A percentile compares a stretch with the other conserved stretches of the same genome.
Conservation (phyloP, 2,797 vertebrate species). For the Meriones psammophilus region DNA sequence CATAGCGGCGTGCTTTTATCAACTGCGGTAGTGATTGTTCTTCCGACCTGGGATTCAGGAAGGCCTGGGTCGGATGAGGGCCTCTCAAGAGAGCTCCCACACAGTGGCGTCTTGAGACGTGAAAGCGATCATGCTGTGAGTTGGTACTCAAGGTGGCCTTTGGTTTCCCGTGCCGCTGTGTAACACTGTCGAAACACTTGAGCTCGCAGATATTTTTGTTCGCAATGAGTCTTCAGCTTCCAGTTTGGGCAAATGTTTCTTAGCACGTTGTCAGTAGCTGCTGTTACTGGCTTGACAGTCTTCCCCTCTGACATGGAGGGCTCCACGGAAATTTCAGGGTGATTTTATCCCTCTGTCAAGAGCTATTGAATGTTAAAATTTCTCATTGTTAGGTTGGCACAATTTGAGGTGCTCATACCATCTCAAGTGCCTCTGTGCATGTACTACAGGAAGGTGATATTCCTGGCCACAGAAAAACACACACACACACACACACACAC, state of each 20-base stretch:
- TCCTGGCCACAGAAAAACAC: constrained; percentile 70
- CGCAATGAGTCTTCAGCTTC: background rate
- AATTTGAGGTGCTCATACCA: constrained; percentile 7
- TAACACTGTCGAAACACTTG: rapidly evolving
- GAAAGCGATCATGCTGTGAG: background rate
- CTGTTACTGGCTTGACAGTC: background rate
- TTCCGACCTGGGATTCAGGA: background rate
- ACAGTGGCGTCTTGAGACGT: background rate
- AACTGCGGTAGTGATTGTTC: background rate
- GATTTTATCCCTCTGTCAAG: constrained; percentile 36
- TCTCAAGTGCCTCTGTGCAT: constrained; percentile 37
- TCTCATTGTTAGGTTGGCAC: constrained; percentile 54
- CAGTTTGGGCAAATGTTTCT: background rate
- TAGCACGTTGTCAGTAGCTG: background rate
- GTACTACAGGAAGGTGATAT: constrained; percentile 70
- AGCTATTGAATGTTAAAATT: constrained; percentile 27
- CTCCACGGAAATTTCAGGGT: background rate
- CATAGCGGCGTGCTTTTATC: background rate
- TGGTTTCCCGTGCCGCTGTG: background rate
- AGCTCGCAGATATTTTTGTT: background rate
- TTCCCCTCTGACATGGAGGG: background rate
- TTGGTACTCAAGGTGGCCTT: rapidly evolving
- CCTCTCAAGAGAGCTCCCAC: background rate
- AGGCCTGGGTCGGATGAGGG: rapidly evolving
- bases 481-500: background rate